Conservation (phyloP, 2,113 vertebrate genomes). For the Nibea albiflora region DNA sequence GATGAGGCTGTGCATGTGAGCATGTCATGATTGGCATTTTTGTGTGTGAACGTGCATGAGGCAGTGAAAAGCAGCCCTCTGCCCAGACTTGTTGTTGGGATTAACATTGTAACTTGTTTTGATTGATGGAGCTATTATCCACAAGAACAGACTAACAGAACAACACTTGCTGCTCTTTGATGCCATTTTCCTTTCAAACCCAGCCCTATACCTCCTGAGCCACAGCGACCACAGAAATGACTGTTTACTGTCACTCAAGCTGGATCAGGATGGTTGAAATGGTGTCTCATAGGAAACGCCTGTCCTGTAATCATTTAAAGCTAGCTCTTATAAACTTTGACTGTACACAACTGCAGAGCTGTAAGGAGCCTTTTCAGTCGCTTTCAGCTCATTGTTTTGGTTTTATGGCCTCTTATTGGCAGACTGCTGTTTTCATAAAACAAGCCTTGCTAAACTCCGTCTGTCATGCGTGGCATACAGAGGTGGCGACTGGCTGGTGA, state of each 20-base stretch:
- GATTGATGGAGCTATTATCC: slow-evolving; percentile 15
- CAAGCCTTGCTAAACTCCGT: no score
- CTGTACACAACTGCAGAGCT: no score
- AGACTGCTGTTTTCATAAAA: no score
- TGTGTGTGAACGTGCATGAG: neutral
- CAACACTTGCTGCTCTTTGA: neutral
- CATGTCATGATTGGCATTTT: neutral
- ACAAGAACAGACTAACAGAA: neutral
- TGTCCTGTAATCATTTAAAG: no score
- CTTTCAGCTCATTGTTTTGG: no score
- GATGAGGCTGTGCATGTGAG: neutral
- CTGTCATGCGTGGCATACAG: no score
- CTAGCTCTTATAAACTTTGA: no score
- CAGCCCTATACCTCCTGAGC: neutral
- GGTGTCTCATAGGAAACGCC: neutral
- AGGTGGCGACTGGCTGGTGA: no score
- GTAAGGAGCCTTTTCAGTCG: no score
- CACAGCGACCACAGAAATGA: neutral
- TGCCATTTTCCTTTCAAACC: neutral
- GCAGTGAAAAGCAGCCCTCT: neutral
- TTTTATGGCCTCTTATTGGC: no score
- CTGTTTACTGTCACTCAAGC: neutral
- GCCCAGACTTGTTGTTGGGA: slow-evolving; percentile 29
- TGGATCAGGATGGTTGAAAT: neutral
- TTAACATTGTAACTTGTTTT: neutral